Percentiles rank a stretch among this genome's conserved stretches.
These are phyloP conservation scores for Mormyrus iriodes DNA, from an alignment of 2,113 vertebrate genomes.

Conservation along the genomic window DNA sequence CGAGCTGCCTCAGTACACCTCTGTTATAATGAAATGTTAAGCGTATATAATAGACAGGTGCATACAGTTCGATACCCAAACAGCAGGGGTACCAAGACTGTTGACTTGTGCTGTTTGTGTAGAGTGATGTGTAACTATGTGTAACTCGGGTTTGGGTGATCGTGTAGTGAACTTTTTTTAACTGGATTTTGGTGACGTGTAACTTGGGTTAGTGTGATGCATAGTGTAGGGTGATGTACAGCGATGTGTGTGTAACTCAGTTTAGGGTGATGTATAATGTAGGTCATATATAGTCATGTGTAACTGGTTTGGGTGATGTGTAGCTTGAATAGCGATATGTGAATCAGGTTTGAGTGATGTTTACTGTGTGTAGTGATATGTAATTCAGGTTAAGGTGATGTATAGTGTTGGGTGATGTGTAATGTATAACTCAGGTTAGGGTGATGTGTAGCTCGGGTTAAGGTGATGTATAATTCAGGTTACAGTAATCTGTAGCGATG, in stretches of 20 bases:
- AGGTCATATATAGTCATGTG: no score
- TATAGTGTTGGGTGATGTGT: neutral
- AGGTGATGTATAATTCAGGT: neutral
- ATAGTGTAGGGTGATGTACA: no score
- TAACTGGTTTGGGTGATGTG: no score
- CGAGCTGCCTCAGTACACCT: neutral
- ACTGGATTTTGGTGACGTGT: no score
- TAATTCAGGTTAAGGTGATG: no score
- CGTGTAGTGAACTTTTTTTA: neutral
- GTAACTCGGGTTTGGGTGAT: neutral
- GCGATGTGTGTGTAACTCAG: no score
- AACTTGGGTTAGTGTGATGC: neutral
- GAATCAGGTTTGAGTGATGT: no score
- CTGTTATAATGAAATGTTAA: neutral
- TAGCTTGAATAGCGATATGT: no score
- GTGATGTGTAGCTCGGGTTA: no score
- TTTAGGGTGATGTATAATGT: no score
- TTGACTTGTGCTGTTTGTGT: neutral
- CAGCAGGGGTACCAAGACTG: neutral
- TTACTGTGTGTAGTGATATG: no score
- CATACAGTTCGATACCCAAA: neutral
- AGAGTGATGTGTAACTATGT: neutral
- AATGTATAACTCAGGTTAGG: no score
- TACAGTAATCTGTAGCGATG: neutral
- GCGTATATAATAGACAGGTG: neutral